Evolutionary conservation across 2,113 vertebrate genomes (phyloP).

Genomic region (Pseudorhombus dupliciocellatus): DNA sequence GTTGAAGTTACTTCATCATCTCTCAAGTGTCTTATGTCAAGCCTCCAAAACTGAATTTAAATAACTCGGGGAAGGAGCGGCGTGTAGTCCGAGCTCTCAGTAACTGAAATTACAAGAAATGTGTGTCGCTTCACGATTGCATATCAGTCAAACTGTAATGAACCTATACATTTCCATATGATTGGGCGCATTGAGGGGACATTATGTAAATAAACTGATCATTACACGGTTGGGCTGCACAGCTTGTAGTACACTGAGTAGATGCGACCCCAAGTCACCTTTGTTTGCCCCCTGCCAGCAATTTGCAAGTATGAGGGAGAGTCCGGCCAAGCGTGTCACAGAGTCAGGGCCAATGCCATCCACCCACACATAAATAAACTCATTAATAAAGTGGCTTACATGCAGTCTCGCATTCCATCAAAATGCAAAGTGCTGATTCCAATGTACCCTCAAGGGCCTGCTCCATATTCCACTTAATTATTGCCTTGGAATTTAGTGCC

Average conservation of each 20-base stretch:
- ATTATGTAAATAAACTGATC: constrained; percentile 57
- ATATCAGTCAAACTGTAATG: neutral
- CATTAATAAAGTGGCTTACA: constrained; percentile 65
- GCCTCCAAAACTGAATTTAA: neutral
- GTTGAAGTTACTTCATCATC: too few relatives aligned
- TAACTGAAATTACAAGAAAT: neutral
- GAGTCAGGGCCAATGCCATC: constrained; percentile 55
- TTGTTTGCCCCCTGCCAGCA: constrained; percentile 55
- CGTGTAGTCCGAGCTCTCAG: neutral
- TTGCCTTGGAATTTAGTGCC: constrained; percentile 41
- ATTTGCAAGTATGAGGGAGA: constrained; percentile 64
- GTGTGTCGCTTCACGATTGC: neutral
- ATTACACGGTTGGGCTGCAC: constrained; percentile 60
- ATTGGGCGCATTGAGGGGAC: constrained; percentile 23
- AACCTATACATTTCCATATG: constrained; percentile 36
- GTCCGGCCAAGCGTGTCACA: constrained; percentile 58
- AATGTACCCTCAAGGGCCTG: constrained; percentile 43
- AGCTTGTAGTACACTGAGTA: constrained; percentile 55
- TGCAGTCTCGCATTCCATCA: constrained; percentile 55
- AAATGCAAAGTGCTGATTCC: constrained; percentile 67
- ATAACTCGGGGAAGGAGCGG: neutral
- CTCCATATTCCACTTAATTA: constrained; percentile 65
- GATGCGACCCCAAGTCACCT: constrained; percentile 54
- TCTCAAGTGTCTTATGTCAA: neutral
- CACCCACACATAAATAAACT: constrained; percentile 60